These are phyloP conservation scores for Formica selysi DNA, from an alignment of 1,140 invertebrate genomes.

Conservation along the genomic window DNA sequence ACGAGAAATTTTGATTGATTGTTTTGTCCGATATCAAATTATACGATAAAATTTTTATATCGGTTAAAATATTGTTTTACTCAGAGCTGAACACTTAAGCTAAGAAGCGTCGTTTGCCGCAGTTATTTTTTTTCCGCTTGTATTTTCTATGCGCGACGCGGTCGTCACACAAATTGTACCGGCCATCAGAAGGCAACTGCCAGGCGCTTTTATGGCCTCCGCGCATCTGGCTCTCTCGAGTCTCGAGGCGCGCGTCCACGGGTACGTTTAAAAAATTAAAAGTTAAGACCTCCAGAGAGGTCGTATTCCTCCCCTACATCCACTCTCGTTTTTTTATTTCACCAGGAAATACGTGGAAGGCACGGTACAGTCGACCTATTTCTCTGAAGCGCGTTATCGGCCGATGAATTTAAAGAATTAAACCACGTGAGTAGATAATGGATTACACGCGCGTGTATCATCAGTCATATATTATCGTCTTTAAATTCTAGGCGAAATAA, in stretches of 20 bases:
- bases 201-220: conserved; percentile 41
- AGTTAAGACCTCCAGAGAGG: conserved; percentile 35
- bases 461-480: neutral
- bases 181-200: conserved; percentile 14
- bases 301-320: neutral
- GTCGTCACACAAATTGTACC: conserved; percentile 39
- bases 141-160: conserved; percentile 17
- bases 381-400: conserved; percentile 20
- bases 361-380: neutral
- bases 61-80: neutral
- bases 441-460: too few relatives aligned
- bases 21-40: too few relatives aligned
- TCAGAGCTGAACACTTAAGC: neutral
- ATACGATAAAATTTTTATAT: too few relatives aligned
- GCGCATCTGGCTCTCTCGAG: conserved; percentile 38
- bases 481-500: conserved; percentile 6
- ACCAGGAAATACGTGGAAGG: conserved; percentile 15
- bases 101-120: conserved; percentile 2
- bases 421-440: neutral
- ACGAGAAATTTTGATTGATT: too few relatives aligned
- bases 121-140: neutral
- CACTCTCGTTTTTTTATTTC: conserved; percentile 40
- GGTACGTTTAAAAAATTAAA: conserved; percentile 60
- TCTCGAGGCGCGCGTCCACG: neutral
- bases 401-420: conserved; percentile 41